Evolutionary conservation across 2,888 invertebrate species (phyloP).

Genomic region (Troides oblongomaculatus): DNA sequence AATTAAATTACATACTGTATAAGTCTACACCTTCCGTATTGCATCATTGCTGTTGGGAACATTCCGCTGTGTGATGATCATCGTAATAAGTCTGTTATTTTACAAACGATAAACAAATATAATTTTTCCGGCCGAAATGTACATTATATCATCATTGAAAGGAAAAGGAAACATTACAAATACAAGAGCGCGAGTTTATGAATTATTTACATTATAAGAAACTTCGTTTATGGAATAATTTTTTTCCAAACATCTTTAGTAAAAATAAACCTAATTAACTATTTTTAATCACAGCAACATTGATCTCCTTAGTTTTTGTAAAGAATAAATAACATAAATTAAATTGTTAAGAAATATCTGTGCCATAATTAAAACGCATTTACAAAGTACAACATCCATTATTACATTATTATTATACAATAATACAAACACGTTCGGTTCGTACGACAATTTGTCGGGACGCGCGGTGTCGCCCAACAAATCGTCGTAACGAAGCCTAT

Average conservation of each 20-base stretch:
- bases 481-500: slow-evolving; percentile 72
- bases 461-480: slow-evolving; percentile 64
- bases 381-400: slow-evolving; percentile 62
- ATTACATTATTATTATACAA: slow-evolving; percentile 60
- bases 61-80: slow-evolving; percentile 42
- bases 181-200: background rate
- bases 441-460: slow-evolving; percentile 63
- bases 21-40: slow-evolving; percentile 66
- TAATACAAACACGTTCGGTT: slow-evolving; percentile 67
- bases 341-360: slow-evolving; percentile 56
- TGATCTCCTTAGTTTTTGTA: slow-evolving; percentile 50
- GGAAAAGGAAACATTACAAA: slow-evolving; percentile 8
- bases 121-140: slow-evolving; percentile 28
- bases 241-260: slow-evolving; percentile 35
- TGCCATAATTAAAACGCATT: slow-evolving; percentile 48
- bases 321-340: slow-evolving; percentile 69
- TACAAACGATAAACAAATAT: slow-evolving; percentile 22
- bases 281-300: slow-evolving; percentile 70
- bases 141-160: slow-evolving; percentile 3
- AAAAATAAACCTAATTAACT: slow-evolving; percentile 55
- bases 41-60: slow-evolving; percentile 62
- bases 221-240: background rate
- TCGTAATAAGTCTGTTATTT: slow-evolving; percentile 18
- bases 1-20: slow-evolving; percentile 61
- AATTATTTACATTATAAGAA: slow-evolving; percentile 19